A percentile compares a stretch with the other conserved stretches of the same genome.
Evolutionary conservation across 2,888 invertebrate species (phyloP).

Genomic region (Acrocyrtus sp.): DNA sequence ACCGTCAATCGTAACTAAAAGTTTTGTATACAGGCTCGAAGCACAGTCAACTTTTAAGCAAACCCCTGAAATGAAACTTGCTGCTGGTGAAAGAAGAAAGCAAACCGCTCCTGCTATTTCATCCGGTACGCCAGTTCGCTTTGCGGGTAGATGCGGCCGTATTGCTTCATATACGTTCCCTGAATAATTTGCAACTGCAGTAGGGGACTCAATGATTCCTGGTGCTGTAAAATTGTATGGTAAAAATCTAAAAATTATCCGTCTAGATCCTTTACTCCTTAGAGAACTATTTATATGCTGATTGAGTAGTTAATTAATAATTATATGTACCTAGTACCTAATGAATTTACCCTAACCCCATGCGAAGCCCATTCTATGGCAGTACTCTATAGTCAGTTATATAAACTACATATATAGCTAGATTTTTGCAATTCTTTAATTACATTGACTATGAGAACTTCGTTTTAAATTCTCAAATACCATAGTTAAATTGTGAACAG

Average conservation of each 20-base stretch:
- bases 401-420: no score
- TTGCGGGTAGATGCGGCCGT: conserved; percentile 66
- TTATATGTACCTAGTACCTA: conserved; percentile 59
- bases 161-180: conserved; percentile 65
- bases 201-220: conserved; percentile 68
- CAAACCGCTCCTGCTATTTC: conserved; percentile 69
- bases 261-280: no score
- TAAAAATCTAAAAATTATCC: no score
- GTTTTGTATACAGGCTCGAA: conserved; percentile 65
- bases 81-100: conserved; percentile 68
- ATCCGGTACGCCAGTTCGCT: conserved; percentile 67
- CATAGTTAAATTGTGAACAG: conserved; percentile 69
- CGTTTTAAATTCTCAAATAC: no score
- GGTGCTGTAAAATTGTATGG: no score
- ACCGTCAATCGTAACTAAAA: conserved; percentile 57
- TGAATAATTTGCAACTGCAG: conserved; percentile 69
- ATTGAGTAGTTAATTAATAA: no score
- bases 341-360: conserved; percentile 68
- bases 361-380: conserved; percentile 69
- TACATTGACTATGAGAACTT: no score
- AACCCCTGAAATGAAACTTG: conserved; percentile 68
- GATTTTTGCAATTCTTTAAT: no score
- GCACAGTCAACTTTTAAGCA: conserved; percentile 68
- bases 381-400: no score
- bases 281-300: no score